Evolutionary conservation across 2,797 vertebrate species (phyloP), one percentile per base, ranked within the genome.

Genomic region (Sebastiscus albofasciatus): DNA sequence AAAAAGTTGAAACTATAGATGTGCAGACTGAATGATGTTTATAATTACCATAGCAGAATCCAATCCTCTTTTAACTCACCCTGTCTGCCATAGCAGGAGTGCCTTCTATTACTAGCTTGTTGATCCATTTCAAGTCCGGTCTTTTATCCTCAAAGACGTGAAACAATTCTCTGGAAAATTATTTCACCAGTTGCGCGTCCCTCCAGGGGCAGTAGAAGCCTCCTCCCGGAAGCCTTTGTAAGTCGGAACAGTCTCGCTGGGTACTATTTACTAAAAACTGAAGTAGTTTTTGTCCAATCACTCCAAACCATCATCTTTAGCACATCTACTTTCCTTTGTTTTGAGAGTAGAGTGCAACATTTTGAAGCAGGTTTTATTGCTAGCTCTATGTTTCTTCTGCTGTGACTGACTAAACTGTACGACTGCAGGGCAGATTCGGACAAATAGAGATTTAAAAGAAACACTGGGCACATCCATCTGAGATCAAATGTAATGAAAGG

Each of bases 1-100:
- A 22, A 65, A 58, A 67, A 34, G 72, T 14, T 54, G 58, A 70
- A 79, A 77, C 24, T 70, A 42, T 42, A 24, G 33, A 70, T 58
- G 24, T 66, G 60, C 58, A 75, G 64, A 82, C 73, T 75, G 67
- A 86, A 62, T 73, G 54, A 60, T 79, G 70, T 61, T 71, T 77
- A 68, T 75, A 60, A 82, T 80, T 71, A 80, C 71, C 60, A 65
- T 70, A 84, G 78, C 66, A 73, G 29, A 80, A 81, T 70, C 46
- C 20, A 75, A 55, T 66, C 33, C 18, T 24, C 20, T 29, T 68
- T 69, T 60, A 52, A 74, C 36, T 64, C 52, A 46, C 56, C 52
- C 39, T 34, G 61, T 62, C 34, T 62, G 55, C 4, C 20, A 58
- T 62, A 64, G 54, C 65, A 78, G 26, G 13, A 64, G 14, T 67